Evolutionary conservation across 2,113 vertebrate species (phyloP).

Genomic region (Dicaeum eximium): DNA sequence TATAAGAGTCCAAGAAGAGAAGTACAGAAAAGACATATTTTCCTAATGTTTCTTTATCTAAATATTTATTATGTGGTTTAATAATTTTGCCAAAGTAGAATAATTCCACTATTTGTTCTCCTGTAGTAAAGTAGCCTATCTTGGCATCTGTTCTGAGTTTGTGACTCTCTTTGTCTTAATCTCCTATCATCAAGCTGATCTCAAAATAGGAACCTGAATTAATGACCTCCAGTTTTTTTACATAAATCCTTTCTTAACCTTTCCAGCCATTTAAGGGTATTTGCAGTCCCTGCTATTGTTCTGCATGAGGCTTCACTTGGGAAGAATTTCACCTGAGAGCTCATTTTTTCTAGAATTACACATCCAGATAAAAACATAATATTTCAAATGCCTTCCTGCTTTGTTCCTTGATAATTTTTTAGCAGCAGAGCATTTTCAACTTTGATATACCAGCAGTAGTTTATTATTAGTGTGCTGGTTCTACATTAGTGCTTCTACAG

Average conservation of each 20-base stretch:
- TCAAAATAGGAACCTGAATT: conserved; percentile 37
- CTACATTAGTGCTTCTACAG: neutral
- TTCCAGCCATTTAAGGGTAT: neutral
- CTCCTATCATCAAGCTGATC: neutral
- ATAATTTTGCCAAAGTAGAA: neutral
- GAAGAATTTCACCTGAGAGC: neutral
- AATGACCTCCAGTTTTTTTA: neutral
- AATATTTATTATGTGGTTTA: neutral
- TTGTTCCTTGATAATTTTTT: neutral
- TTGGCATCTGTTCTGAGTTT: neutral
- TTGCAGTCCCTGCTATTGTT: neutral
- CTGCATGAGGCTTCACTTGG: neutral
- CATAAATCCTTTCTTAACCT: conserved; percentile 25
- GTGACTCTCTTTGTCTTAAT: neutral
- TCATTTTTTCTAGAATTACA: neutral
- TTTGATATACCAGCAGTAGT: neutral
- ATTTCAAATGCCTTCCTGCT: neutral
- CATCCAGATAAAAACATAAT: neutral
- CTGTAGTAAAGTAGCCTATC: neutral
- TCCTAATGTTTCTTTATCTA: neutral
- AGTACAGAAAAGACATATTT: neutral
- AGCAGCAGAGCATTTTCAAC: neutral
- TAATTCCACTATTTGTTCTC: neutral
- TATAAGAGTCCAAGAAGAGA: neutral
- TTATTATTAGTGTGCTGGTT: neutral